Conservation (phyloP, 2,888 invertebrate species). For the Sinodicranocentrus sp. region DNA sequence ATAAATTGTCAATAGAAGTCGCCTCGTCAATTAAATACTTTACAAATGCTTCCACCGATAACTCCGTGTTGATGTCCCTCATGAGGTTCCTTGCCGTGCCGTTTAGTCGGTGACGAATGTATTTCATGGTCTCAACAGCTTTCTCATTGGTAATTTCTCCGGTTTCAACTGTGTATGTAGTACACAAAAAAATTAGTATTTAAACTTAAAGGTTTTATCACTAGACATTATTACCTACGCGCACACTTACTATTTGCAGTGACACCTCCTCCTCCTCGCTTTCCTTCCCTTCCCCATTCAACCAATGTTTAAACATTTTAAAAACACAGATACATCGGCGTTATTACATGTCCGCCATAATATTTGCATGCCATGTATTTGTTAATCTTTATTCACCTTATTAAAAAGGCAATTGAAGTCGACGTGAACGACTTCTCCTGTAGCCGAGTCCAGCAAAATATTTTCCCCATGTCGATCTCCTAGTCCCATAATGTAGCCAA, state of each 20-base stretch:
- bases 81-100: constrained; percentile 80
- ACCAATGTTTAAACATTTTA: no score
- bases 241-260: no score
- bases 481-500: constrained; percentile 94
- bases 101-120: constrained; percentile 91
- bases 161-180: constrained; percentile 14
- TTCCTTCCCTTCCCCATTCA: no score
- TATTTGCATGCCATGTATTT: background rate
- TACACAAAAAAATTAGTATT: background rate
- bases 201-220: background rate
- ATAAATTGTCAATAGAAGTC: constrained; percentile 90
- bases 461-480: constrained; percentile 98
- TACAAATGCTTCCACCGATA: constrained; percentile 97
- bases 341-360: constrained; percentile 24
- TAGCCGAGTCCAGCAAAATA: constrained; percentile 93
- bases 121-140: constrained; percentile 89
- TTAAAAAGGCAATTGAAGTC: constrained; percentile 99
- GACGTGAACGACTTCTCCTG: constrained; percentile 97
- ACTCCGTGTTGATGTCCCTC: constrained; percentile 80
- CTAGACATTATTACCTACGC: no score
- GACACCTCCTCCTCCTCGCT: no score
- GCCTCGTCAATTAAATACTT: constrained; percentile 95
- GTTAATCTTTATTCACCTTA: constrained; percentile 81
- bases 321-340: no score
- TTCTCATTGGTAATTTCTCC: constrained; percentile 83